Evolutionary conservation across 2,113 vertebrate genomes (phyloP).

Genomic region (Etia nguti): DNA sequence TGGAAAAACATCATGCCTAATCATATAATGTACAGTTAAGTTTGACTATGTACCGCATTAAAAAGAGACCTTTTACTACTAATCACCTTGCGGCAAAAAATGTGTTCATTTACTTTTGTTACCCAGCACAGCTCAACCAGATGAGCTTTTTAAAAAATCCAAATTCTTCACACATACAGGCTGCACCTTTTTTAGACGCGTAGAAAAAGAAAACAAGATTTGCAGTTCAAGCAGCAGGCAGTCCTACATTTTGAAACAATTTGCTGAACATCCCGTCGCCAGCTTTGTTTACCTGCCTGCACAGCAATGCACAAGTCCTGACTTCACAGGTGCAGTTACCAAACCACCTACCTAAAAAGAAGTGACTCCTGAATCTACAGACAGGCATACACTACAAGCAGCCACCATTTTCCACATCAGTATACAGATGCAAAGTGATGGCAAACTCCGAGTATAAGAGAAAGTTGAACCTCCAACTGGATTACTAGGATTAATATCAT

Average conservation of each 20-base stretch:
- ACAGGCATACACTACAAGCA: neutral
- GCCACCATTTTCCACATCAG: neutral
- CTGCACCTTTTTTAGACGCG: neutral
- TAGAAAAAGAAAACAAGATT: neutral
- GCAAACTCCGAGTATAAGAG: neutral
- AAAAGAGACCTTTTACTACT: neutral
- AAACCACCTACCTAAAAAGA: neutral
- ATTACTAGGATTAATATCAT: neutral
- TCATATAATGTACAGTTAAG: neutral
- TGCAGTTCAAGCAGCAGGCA: neutral
- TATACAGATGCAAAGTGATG: neutral
- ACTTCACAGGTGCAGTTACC: neutral
- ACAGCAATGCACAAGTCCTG: neutral
- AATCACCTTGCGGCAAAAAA: neutral
- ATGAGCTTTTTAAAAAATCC: neutral
- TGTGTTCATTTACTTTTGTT: neutral
- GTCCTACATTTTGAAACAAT: neutral
- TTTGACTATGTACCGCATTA: neutral
- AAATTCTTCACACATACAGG: neutral
- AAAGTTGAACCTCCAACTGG: neutral
- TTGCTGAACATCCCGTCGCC: neutral
- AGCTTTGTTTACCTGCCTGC: neutral
- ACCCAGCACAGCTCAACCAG: neutral
- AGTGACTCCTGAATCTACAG: neutral
- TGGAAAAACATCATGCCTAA: neutral